phyloP scores from a whole-genome alignment of 2,888 invertebrate genomes.

The Lasioglossum figueresi region DNA sequence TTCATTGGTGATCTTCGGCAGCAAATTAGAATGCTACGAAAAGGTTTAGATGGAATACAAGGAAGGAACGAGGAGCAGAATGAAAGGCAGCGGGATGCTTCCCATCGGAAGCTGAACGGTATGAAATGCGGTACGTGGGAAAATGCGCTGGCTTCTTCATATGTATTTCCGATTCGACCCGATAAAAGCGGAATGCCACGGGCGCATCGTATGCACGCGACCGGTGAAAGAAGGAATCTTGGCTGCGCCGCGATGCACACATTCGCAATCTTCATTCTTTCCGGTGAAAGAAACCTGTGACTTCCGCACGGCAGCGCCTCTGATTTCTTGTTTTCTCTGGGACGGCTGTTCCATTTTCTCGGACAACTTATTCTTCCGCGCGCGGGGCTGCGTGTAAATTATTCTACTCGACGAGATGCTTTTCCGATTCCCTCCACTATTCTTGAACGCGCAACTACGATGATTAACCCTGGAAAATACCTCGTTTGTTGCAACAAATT shows the following conservation, averaged over 20 bases:
- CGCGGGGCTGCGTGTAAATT: background rate
- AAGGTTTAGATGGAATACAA: background rate
- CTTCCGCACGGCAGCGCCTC: background rate
- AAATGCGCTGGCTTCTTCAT: constrained; percentile 42
- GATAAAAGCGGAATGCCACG: constrained; percentile 56
- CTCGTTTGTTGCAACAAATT: background rate
- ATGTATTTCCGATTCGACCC: constrained; percentile 47
- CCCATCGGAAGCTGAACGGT: constrained; percentile 1
- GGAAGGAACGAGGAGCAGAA: background rate
- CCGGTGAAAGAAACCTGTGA: constrained; percentile 14
- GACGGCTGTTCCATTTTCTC: background rate
- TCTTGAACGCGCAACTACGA: background rate
- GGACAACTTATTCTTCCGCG: background rate
- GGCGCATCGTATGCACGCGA: constrained; percentile 9
- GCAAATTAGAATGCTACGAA: background rate
- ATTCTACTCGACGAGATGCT: background rate
- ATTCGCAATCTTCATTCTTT: constrained; percentile 18
- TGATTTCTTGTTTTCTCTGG: constrained; percentile 5
- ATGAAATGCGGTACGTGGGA: constrained; percentile 37
- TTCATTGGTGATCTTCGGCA: background rate
- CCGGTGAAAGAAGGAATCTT: constrained; percentile 6
- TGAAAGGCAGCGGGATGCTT: background rate
- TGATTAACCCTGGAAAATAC: background rate
- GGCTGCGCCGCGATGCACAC: background rate
- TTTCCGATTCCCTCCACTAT: background rate